phyloP scores from a whole-genome alignment of 2,888 invertebrate genomes.

The Tachina lurida region DNA sequence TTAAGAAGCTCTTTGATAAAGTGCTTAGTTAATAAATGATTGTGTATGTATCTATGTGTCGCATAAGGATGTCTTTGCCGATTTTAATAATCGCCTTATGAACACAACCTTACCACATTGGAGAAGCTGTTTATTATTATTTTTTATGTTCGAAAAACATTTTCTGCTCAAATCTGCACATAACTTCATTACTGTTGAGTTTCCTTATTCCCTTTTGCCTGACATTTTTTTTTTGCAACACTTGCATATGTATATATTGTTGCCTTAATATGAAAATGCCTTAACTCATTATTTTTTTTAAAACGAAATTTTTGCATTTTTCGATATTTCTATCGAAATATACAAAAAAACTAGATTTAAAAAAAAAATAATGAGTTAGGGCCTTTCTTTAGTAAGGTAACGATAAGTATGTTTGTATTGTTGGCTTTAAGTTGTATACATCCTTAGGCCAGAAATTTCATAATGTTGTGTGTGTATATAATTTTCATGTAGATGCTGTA shows the following conservation, averaged over 20 bases:
- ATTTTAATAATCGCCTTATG: slow-evolving; percentile 48
- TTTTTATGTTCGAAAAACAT: slow-evolving; percentile 38
- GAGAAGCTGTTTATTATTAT: slow-evolving; percentile 44
- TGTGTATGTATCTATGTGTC: neutral
- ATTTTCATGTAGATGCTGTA: neutral
- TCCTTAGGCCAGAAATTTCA: too few relatives aligned
- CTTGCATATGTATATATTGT: neutral
- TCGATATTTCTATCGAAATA: too few relatives aligned
- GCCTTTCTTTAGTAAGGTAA: too few relatives aligned
- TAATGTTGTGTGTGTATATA: neutral
- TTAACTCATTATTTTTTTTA: too few relatives aligned
- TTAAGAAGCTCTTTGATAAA: neutral
- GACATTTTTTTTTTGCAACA: neutral
- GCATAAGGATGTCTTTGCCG: neutral
- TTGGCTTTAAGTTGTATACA: too few relatives aligned
- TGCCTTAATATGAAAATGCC: too few relatives aligned
- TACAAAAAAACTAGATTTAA: too few relatives aligned
- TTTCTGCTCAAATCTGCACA: slow-evolving; percentile 46
- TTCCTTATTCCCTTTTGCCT: slow-evolving; percentile 1
- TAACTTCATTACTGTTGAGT: slow-evolving; percentile 45
- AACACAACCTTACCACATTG: slow-evolving; percentile 56
- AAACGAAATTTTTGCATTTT: too few relatives aligned
- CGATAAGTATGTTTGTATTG: too few relatives aligned
- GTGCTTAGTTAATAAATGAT: slow-evolving; percentile 25
- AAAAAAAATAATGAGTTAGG: too few relatives aligned